A percentile compares a stretch with the other conserved stretches of the same genome.
phyloP scores from a whole-genome alignment of 2,888 invertebrate species.

The Tridacna crocea region DNA sequence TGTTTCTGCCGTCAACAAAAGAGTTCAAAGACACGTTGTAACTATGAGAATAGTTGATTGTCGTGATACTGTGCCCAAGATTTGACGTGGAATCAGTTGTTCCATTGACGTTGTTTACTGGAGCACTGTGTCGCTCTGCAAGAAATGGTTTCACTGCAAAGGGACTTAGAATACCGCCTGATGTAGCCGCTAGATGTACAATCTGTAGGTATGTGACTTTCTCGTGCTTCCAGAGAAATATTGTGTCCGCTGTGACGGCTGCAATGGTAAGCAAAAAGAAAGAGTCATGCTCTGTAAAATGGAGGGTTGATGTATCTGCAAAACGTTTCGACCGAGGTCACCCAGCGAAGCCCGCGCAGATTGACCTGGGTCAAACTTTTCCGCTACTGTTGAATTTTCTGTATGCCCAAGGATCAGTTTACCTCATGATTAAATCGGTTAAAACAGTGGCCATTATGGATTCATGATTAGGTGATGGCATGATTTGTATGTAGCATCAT shows the following conservation, averaged over 20 bases:
- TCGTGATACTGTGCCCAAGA: neutral
- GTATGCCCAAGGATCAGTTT: too few species aligned
- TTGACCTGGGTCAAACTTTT: neutral
- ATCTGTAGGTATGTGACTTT: conserved; percentile 8
- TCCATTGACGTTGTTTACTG: neutral
- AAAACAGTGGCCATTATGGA: too few species aligned
- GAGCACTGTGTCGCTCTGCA: neutral
- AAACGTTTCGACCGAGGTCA: neutral
- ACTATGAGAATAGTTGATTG: neutral
- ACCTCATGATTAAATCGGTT: too few species aligned
- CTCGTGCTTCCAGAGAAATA: neutral
- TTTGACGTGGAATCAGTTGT: neutral
- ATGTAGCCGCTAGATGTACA: neutral
- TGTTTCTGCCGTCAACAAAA: neutral
- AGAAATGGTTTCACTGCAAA: neutral
- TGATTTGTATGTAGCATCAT: too few species aligned
- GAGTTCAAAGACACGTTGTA: neutral
- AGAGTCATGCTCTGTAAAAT: neutral
- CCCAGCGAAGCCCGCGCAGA: neutral
- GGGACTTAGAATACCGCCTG: conserved; percentile 3
- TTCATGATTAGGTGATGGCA: too few species aligned
- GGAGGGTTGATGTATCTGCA: too few species aligned
- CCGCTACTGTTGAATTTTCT: too few species aligned
- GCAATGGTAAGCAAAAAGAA: neutral
- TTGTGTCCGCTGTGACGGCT: conserved; percentile 18